Evolutionary conservation across 2,797 vertebrate species (phyloP), one percentile per base, ranked within the genome.

Genomic region (Champsocephalus esox): DNA sequence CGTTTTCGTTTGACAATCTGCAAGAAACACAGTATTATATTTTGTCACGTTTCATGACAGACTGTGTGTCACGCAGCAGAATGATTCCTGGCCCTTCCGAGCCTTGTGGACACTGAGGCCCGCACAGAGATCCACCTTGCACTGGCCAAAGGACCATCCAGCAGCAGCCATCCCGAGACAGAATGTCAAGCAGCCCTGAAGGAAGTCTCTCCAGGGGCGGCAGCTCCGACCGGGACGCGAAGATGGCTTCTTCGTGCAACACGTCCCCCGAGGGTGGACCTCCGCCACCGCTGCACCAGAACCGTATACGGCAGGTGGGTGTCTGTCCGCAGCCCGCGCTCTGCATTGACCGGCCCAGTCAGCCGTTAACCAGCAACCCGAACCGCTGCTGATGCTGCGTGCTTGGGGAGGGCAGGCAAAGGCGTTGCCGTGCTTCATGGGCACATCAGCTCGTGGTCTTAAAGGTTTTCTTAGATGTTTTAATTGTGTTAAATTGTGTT

Each of bases 291-390:
- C 83, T 85, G 87, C 94, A 95, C 85, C 95, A 95, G 85, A 92
- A 86, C 89, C 96, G 96, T 86, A 95, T 97, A 86, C 96, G 96
- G 88, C 96, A 97, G 97, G 97, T 97, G 94, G 93, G 96, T 97
- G 84, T 89, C 76, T 49, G 70, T 81, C 81, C 65, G 82, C 64
- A 62, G 66, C 70, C 70, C 48, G 54, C 72, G 59, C 59, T 11
- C 51, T 5, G 84, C 85, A 64, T 34, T 69, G 76, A 59, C 70
- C 7, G 76, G 74, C 57, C 64, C 84, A 52, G 50, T 57, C 69
- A 77, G 74, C 75, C 81, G 84, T 75, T 54, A 73, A 79, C 60
- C 66, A 73, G 73, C 69, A 51, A 82, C 52, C 21, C 64, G 7
- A 46, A 43, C 82, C 57, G 66, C 72, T 79, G 82, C 73, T 75